Base-by-base conservation (phyloP, 2,797 vertebrate species). In the Phrynocephalus vlangalii region DNA sequence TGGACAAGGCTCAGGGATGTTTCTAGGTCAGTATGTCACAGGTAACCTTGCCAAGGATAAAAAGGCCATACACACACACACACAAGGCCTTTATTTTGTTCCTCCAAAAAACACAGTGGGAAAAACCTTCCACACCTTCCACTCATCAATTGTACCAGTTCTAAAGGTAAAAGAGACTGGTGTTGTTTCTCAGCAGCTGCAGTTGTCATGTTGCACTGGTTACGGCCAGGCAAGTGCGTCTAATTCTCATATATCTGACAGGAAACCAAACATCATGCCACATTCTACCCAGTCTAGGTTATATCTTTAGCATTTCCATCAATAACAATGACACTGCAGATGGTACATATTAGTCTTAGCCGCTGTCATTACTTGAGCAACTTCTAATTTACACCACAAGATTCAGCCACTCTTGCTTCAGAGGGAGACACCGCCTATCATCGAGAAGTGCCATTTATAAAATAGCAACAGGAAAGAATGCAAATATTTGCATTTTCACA, bases 251-350 rank as follows among this genome's bases (percentile, higher is more conserved):
- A 30, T 60, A 18, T 48, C 72, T 84, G 18, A 26, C 26, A 75
- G 15, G 26, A 8, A 50, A 68, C 66, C 38, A 73, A 80, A 56
- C 56, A 70, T 28, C 24, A 44, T 2, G 20, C 71, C 70, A 63
- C 10, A 82, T 71, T 87, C 78, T 9, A 33, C 8, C 63, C 30
- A 20, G 15, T 68, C 72, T 48, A 44, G 60, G 77, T 85, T 88
- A 77, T 85, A 82, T 81, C 85, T 60, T 85, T 88, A 86, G 0
- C 8, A 80, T 26, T 85, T 85, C 28, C 80, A 87, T 26, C 2
- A 1, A 38, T 88, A 87, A 33, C 77, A 86, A 11, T 83, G 86
- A 89, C 83, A 87, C 8, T 0, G 81, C 90, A 92, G 81, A 67
- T 66, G 63, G 82, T 28, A 13, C 13, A 85, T 60, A 85, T 60